Conservation (phyloP, 2,888 invertebrate species). For the Lucinisca nassula region DNA sequence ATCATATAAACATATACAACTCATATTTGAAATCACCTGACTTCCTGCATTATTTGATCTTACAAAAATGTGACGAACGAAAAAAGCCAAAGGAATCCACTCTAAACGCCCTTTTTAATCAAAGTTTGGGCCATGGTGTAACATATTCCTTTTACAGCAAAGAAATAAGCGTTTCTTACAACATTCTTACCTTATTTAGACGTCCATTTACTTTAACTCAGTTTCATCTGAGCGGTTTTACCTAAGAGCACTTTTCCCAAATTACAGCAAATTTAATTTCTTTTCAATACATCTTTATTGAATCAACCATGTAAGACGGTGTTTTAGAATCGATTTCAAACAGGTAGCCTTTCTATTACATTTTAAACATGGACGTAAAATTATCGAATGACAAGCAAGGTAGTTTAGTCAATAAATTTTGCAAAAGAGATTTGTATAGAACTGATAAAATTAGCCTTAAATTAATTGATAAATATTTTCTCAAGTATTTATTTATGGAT, state of each 20-base stretch:
- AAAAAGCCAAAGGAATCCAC: too few species aligned
- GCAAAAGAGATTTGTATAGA: background rate
- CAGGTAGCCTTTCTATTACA: background rate
- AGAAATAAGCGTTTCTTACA: background rate
- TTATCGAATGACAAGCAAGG: background rate
- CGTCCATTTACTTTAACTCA: background rate
- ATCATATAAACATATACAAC: too few species aligned
- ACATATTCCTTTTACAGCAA: background rate
- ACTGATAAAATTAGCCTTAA: background rate
- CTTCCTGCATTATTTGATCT: too few species aligned
- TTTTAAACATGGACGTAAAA: background rate
- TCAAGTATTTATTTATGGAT: background rate
- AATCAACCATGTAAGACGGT: background rate
- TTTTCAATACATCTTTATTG: background rate
- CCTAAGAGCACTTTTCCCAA: background rate
- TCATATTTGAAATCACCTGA: too few species aligned
- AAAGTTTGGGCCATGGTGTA: too few species aligned
- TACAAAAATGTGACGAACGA: too few species aligned
- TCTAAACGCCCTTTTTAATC: background rate
- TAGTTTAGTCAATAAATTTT: background rate
- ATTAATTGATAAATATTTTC: constrained; percentile 6
- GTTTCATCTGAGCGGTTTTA: background rate
- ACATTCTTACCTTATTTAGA: background rate
- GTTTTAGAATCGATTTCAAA: constrained; percentile 4
- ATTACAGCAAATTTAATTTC: background rate